phyloP scores from a whole-genome alignment of 2,113 vertebrate genomes.

The Lagopus muta region DNA sequence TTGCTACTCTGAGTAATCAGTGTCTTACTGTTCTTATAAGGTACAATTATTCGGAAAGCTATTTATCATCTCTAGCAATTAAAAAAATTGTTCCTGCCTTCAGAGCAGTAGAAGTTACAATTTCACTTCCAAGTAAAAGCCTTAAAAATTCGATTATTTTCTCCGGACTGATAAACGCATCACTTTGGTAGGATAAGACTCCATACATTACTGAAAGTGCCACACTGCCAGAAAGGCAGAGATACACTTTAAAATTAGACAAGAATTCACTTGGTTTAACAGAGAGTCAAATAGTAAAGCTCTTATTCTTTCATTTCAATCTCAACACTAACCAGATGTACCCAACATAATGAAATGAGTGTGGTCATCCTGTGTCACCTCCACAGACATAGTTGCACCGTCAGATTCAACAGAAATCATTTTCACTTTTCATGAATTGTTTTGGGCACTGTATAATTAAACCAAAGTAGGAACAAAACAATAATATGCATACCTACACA shows the following conservation, averaged over 20 bases:
- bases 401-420: neutral
- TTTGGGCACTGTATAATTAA: neutral
- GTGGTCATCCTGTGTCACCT: neutral
- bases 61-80: conserved; percentile 60
- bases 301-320: neutral
- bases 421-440: neutral
- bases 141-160: conserved; percentile 18
- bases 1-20: conserved; percentile 43
- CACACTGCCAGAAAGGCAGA: neutral
- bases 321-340: neutral
- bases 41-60: conserved; percentile 35
- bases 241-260: neutral
- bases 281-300: neutral
- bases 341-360: neutral
- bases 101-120: conserved; percentile 1
- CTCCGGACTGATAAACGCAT: neutral
- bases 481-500: neutral
- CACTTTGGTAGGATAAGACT: neutral
- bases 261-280: neutral
- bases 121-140: conserved; percentile 12
- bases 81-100: neutral
- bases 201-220: neutral
- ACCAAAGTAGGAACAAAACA: neutral
- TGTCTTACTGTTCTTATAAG: conserved; percentile 1
- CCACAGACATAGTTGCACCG: neutral